These are phyloP conservation scores for Hemiscyllium ocellatum DNA, from an alignment of 2,113 vertebrate species.

Conservation along the genomic window DNA sequence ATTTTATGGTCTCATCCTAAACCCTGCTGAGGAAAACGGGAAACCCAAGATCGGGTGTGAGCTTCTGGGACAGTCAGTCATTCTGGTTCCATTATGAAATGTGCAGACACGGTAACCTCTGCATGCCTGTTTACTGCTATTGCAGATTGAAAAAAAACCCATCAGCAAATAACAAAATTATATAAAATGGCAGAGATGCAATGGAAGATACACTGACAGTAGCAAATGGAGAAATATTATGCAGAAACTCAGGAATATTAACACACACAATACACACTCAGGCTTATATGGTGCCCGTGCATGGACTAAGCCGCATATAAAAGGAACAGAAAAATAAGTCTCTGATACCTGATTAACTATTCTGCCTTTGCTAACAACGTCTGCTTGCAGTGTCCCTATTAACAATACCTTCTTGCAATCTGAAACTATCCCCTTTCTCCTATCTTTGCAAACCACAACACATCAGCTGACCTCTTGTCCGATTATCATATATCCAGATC, in stretches of 20 bases:
- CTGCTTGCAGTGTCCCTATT: not conserved
- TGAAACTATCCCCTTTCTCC: not conserved
- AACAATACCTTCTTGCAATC: not conserved
- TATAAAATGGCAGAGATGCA: not conserved
- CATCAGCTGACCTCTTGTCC: not conserved
- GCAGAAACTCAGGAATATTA: no score
- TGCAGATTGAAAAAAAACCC: not conserved
- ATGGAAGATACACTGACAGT: not conserved
- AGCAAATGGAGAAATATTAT: not conserved
- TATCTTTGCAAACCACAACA: not conserved
- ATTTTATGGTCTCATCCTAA: not conserved
- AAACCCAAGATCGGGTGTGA: not conserved
- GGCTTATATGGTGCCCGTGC: not conserved
- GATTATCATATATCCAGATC: not conserved
- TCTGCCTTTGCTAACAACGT: not conserved
- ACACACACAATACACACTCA: not conserved
- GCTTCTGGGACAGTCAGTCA: not conserved
- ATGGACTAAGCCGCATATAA: not conserved
- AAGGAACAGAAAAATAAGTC: not conserved
- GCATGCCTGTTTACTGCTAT: not conserved
- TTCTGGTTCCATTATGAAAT: not conserved
- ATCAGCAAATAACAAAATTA: not conserved
- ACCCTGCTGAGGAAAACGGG: not conserved
- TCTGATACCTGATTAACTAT: not conserved
- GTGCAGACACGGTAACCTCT: not conserved